A percentile compares a stretch with the other conserved stretches of the same genome.
phyloP scores from a whole-genome alignment of 2,888 invertebrate genomes.

The Drosophila quasianomalipes region DNA sequence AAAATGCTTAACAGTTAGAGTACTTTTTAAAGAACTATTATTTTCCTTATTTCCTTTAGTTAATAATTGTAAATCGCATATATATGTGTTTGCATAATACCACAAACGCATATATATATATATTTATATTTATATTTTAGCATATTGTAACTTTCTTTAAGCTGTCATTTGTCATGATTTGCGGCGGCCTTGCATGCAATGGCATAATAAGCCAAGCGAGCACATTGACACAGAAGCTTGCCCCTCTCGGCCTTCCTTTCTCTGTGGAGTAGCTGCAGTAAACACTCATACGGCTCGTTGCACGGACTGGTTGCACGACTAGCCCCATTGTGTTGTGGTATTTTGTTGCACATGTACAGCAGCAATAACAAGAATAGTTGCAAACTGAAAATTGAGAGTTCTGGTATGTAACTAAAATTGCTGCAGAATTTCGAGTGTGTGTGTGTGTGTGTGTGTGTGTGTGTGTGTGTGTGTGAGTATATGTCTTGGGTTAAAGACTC shows the following conservation, averaged over 20 bases:
- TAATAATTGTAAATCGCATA: background rate
- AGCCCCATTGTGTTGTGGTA: conserved; percentile 77
- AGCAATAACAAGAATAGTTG: conserved; percentile 34
- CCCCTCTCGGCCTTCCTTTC: background rate
- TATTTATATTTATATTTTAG: conserved; percentile 14
- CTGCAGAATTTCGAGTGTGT: background rate
- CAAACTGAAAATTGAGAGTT: conserved; percentile 34
- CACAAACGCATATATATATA: background rate
- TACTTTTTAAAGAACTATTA: background rate
- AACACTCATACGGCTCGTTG: conserved; percentile 81
- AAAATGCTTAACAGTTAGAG: background rate
- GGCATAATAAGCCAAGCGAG: conserved; percentile 75
- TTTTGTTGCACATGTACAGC: conserved; percentile 73
- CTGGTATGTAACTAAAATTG: conserved; percentile 34
- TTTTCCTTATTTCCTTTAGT: background rate
- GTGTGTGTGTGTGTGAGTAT: conserved; percentile 8
- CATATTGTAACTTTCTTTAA: conserved; percentile 33
- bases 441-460: conserved; percentile 8
- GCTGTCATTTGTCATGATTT: conserved; percentile 74
- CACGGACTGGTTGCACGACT: conserved; percentile 76
- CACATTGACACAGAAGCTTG: conserved; percentile 29
- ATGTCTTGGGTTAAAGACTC: conserved; percentile 27
- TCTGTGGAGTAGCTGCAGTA: conserved; percentile 49
- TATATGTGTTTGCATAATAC: conserved; percentile 2
- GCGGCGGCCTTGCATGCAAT: conserved; percentile 72